Conservation (phyloP, 2,888 invertebrate species). For the Drosophila aldrichi region DNA sequence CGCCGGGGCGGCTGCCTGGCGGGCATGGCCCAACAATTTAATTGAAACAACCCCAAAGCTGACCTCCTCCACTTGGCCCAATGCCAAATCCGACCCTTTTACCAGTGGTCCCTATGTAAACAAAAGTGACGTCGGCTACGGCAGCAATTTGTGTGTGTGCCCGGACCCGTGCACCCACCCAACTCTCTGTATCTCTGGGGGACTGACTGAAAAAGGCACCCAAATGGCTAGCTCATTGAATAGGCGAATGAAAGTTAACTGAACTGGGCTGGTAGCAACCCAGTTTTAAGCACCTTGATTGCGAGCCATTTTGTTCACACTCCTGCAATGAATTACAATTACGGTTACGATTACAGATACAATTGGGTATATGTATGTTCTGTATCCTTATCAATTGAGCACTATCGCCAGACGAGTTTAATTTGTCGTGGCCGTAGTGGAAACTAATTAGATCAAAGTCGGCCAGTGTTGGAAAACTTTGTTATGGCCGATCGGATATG, state of each 20-base stretch:
- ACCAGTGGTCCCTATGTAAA: constrained; percentile 57
- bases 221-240: constrained; percentile 74
- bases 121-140: constrained; percentile 59
- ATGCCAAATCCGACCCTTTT: constrained; percentile 41
- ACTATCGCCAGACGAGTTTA: not conserved
- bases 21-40: constrained; percentile 55
- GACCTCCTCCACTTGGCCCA: constrained; percentile 37
- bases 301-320: constrained; percentile 29
- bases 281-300: constrained; percentile 51
- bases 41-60: constrained; percentile 75
- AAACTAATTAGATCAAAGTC: not conserved
- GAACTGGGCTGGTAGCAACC: constrained; percentile 48
- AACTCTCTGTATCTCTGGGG: constrained; percentile 16
- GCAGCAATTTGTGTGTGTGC: constrained; percentile 71
- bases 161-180: constrained; percentile 45
- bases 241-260: constrained; percentile 66
- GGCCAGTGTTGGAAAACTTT: not conserved
- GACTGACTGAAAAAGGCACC: constrained; percentile 58
- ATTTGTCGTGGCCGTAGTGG: not conserved
- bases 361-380: not conserved
- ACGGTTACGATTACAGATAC: not conserved
- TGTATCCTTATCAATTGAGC: not conserved
- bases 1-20: not conserved
- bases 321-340: constrained; percentile 2
- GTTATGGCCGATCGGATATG: not conserved